Base-by-base conservation (phyloP, 2,797 vertebrate species). In the Varecia variegata region DNA sequence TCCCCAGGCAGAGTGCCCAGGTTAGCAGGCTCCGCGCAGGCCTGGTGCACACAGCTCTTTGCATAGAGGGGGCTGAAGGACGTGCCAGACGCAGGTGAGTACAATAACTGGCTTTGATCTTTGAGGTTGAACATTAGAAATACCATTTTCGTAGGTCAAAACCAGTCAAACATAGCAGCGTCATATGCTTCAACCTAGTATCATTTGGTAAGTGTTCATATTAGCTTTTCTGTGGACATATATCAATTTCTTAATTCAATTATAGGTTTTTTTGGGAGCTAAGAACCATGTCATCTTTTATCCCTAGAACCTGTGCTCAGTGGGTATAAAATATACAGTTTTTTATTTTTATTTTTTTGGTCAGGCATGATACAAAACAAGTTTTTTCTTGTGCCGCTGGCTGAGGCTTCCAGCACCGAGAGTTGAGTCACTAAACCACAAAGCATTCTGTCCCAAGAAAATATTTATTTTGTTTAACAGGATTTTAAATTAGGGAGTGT, bases 341-440 rank as follows among this genome's bases (percentile, higher is more conserved):
- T 82, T 50, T 86, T 35, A 4, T 38, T 25, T 43, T 80, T n/a
- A n/a, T 50, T 58, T 70, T 43, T 67, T 70, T 7, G 17, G n/a
- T 30, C 5, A n/a, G 54, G 54, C 35, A 81, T 73, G 40, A 68
- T 40, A 95, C 76, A 93, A 97, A 97, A 95, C 92, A 96, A 95
- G 93, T 81, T 81, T 89, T 96, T 83, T 94, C 93, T 96, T 96
- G 90, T 84, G 77, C 65, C 21, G 54, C 40, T 81, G 93, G 50
- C 32, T 90, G 70, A 80, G 60, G 73, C 45, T 96, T 68, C 68
- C 45, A 87, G 27, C 32, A 47, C 40, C 0, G 13, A 81, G 79
- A 80, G 54, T 4, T 97, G 97, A 97, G 96, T 97, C 96, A 98
- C 92, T 81, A 97, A 97, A 98, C 84, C 92, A 74, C 94, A 62